phyloP scores from a whole-genome alignment of 2,888 invertebrate genomes.

The Maniola hyperantus region DNA sequence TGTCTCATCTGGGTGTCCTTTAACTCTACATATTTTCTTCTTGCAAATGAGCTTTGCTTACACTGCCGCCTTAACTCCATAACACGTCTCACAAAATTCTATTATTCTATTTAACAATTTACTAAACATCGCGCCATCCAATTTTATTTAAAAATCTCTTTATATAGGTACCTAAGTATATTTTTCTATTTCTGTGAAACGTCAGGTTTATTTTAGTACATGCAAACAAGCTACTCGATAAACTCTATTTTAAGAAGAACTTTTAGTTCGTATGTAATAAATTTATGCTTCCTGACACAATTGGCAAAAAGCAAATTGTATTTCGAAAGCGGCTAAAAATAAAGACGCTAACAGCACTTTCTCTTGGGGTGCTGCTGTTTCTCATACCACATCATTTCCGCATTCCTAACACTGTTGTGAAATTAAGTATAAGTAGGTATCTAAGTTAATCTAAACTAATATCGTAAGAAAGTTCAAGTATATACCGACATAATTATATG shows the following conservation, averaged over 20 bases:
- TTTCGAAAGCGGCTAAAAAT: constrained; percentile 56
- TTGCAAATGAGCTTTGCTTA: constrained; percentile 23
- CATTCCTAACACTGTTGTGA: constrained; percentile 41
- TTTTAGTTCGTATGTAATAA: constrained; percentile 48
- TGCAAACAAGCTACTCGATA: constrained; percentile 46
- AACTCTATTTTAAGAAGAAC: constrained; percentile 48
- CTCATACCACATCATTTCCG: constrained; percentile 39
- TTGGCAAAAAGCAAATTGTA: constrained; percentile 57
- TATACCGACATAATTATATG: no score
- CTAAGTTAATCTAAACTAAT: neutral
- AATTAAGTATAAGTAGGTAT: neutral
- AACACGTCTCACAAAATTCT: neutral
- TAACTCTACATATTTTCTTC: constrained; percentile 16
- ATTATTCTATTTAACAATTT: constrained; percentile 6
- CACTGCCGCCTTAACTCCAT: constrained; percentile 26
- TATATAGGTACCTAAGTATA: constrained; percentile 19
- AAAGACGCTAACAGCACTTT: constrained; percentile 48
- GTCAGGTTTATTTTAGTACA: constrained; percentile 42
- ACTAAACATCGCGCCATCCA: constrained; percentile 12
- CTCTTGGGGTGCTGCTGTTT: constrained; percentile 40
- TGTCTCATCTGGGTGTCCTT: constrained; percentile 10
- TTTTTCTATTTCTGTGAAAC: constrained; percentile 37
- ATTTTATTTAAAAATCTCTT: constrained; percentile 22
- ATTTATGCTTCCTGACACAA: constrained; percentile 52
- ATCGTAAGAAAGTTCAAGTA: no score